These are phyloP conservation scores for Nematopogon swammerdamellus DNA, from an alignment of 2,888 invertebrate species.

Conservation along the genomic window DNA sequence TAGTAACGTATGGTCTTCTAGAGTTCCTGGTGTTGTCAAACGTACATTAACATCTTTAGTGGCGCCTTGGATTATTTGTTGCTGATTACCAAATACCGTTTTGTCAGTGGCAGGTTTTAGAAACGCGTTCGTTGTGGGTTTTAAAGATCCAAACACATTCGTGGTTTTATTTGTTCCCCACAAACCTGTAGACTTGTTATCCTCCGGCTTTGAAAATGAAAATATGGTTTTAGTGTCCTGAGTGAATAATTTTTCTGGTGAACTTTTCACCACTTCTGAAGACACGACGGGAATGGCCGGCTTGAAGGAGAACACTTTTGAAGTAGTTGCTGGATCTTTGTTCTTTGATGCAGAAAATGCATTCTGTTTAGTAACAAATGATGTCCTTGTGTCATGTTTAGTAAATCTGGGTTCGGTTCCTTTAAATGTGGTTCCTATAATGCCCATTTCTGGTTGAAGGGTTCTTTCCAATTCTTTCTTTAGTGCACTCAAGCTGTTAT, in stretches of 20 bases:
- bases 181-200: too few relatives aligned
- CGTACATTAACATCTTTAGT: too few relatives aligned
- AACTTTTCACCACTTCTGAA: conserved; percentile 25
- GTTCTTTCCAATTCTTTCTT: conserved; percentile 32
- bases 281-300: conserved; percentile 36
- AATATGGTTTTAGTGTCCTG: conserved; percentile 25
- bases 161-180: too few relatives aligned
- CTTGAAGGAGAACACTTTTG: conserved; percentile 32
- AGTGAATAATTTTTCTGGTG: conserved; percentile 28
- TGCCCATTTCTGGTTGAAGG: conserved; percentile 20
- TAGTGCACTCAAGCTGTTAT: conserved; percentile 30
- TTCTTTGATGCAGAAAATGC: conserved; percentile 10
- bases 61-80: too few relatives aligned
- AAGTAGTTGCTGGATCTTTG: background rate
- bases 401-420: conserved; percentile 17
- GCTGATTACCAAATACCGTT: too few relatives aligned
- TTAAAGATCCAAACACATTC: too few relatives aligned
- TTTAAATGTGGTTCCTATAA: conserved; percentile 13
- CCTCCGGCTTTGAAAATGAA: conserved; percentile 35
- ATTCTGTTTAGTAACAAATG: conserved; percentile 3
- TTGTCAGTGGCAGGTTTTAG: too few relatives aligned
- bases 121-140: too few relatives aligned
- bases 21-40: too few relatives aligned
- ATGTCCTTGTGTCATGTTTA: conserved; percentile 21
- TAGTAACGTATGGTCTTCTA: too few relatives aligned